Evolutionary conservation across 2,113 vertebrate species (phyloP).

Genomic region (Aphyosemion australe): DNA sequence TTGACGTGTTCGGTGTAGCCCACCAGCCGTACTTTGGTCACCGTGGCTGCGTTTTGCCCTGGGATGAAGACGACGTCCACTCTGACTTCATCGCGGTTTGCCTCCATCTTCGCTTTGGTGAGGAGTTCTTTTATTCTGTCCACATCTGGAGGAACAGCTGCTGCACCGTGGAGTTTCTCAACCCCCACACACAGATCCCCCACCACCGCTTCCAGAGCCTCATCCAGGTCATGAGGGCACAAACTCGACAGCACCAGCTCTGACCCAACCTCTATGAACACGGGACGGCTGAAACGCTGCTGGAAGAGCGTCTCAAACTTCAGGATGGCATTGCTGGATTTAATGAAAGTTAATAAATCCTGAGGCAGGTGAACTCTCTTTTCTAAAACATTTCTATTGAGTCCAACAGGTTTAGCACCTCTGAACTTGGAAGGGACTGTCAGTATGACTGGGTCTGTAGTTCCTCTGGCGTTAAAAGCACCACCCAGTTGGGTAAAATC

Average conservation of each 20-base stretch:
- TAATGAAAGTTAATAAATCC: conserved; percentile 44
- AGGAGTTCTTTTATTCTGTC: conserved; percentile 52
- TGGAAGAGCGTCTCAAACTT: conserved; percentile 54
- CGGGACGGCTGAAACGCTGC: conserved; percentile 50
- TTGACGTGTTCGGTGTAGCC: conserved; percentile 58
- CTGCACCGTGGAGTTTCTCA: conserved; percentile 32
- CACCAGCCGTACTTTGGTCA: conserved; percentile 39
- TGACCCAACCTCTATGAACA: conserved; percentile 41
- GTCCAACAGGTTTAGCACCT: conserved; percentile 14
- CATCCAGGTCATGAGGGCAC: conserved; percentile 55
- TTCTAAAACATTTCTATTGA: conserved; percentile 28
- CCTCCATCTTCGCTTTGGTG: conserved; percentile 6
- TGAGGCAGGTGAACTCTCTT: conserved; percentile 21
- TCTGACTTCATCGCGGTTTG: conserved; percentile 30
- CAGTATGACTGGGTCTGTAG: conserved; percentile 13
- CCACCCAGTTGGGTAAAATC: conserved; percentile 33
- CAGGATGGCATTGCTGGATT: conserved; percentile 26
- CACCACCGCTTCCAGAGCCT: conserved; percentile 38
- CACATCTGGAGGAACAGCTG: conserved; percentile 28
- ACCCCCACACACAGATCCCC: conserved; percentile 42
- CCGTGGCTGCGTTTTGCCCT: not conserved
- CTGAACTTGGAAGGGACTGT: conserved; percentile 37
- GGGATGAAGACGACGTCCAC: conserved; percentile 49
- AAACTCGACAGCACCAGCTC: conserved; percentile 61
- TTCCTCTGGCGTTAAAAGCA: not conserved